These are phyloP conservation scores for Caenorhabditis imperialis DNA, from an alignment of 2,888 invertebrate genomes.

Conservation along the genomic window DNA sequence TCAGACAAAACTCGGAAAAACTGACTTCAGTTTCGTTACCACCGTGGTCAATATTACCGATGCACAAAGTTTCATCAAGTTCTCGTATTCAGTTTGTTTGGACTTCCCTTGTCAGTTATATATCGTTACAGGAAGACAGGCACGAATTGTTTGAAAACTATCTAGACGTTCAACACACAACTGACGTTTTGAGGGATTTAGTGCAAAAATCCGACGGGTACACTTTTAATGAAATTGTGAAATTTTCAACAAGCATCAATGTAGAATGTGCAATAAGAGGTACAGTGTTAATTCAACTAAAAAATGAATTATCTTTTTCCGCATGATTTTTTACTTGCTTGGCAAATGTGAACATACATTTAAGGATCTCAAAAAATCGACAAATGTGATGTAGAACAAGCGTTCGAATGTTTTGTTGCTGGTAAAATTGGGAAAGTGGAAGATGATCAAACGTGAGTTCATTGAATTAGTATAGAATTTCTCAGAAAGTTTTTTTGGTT, in stretches of 20 bases:
- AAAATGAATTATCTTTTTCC: too few species aligned
- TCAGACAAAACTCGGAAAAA: too few species aligned
- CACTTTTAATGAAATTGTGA: constrained; percentile 44
- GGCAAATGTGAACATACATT: constrained; percentile 2
- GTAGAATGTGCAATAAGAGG: constrained; percentile 52
- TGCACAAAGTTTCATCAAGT: too few species aligned
- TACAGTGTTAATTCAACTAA: too few species aligned
- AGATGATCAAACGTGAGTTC: constrained; percentile 40
- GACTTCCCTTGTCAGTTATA: too few species aligned
- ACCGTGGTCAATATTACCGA: too few species aligned
- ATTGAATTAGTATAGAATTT: too few species aligned
- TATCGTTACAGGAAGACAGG: constrained; percentile 41
- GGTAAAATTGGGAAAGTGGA: constrained; percentile 49
- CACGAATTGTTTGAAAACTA: constrained; percentile 33
- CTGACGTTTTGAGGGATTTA: constrained; percentile 20
- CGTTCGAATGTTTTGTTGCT: constrained; percentile 43
- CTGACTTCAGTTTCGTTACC: too few species aligned
- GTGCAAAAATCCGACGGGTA: constrained; percentile 51
- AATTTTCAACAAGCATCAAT: constrained; percentile 46
- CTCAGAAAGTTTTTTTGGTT: too few species aligned
- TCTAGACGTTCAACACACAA: constrained; percentile 5
- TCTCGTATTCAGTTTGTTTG: too few species aligned
- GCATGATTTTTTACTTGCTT: too few species aligned
- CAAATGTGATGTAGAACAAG: constrained; percentile 36
- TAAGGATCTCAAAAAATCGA: constrained; percentile 32